A percentile compares a stretch with the other conserved stretches of the same genome.
Evolutionary conservation across 2,113 vertebrate genomes (phyloP).

Genomic region (Nettapus auritus): DNA sequence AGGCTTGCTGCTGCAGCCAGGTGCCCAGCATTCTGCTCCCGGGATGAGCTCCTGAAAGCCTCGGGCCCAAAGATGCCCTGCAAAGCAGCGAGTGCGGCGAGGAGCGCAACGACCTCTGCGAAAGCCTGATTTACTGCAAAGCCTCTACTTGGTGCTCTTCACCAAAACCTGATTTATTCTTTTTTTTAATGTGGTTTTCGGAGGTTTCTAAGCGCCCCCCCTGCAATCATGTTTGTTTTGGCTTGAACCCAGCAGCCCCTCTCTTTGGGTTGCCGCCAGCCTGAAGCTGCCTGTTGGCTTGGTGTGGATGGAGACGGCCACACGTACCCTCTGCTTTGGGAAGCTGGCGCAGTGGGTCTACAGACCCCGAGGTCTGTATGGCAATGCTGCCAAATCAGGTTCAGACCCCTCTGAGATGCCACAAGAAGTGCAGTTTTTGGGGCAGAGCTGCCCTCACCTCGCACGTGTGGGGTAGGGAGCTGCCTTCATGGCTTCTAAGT

Average conservation of each 20-base stretch:
- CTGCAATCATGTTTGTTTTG: not conserved
- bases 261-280: not conserved
- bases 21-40: not conserved
- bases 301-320: not conserved
- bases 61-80: not conserved
- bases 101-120: not conserved
- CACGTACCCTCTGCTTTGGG: rapidly evolving
- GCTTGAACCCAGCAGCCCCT: not conserved
- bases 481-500: not conserved
- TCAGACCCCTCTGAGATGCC: not conserved
- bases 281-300: not conserved
- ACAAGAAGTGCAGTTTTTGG: rapidly evolving
- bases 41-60: not conserved
- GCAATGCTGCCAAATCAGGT: not conserved
- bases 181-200: not conserved
- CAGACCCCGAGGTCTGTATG: not conserved
- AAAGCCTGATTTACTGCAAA: not conserved
- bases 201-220: slow-evolving; percentile 39
- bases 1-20: not conserved
- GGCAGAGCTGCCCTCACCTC: not conserved
- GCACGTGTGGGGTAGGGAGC: rapidly evolving
- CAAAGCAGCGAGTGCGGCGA: not conserved
- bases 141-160: not conserved
- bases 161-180: not conserved
- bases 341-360: rapidly evolving